These are phyloP conservation scores for Brachionichthys hirsutus DNA, from an alignment of 2,113 vertebrate genomes.

Conservation along the genomic window DNA sequence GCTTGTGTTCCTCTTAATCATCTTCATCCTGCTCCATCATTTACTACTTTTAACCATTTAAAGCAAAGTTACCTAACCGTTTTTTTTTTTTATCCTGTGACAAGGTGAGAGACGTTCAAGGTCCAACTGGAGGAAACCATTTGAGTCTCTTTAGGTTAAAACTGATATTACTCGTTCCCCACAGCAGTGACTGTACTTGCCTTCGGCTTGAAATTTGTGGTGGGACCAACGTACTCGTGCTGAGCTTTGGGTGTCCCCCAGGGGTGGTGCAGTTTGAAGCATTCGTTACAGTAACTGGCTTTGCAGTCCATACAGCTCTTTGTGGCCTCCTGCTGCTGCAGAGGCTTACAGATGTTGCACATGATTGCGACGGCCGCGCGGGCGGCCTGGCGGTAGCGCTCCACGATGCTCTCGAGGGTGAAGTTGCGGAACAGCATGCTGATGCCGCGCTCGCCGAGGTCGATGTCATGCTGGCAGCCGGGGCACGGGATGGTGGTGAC, in stretches of 20 bases:
- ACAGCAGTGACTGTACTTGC: conserved; percentile 60
- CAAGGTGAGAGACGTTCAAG: conserved; percentile 4
- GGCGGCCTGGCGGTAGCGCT: conserved; percentile 93
- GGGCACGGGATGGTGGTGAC: conserved; percentile 90
- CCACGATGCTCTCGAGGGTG: conserved; percentile 95
- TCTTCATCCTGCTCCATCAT: not conserved
- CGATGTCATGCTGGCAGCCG: conserved; percentile 90
- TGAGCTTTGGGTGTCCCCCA: conserved; percentile 95
- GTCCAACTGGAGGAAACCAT: too few relatives aligned
- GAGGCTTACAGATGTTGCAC: conserved; percentile 95
- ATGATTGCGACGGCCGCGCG: conserved; percentile 91
- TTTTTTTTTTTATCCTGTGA: too few relatives aligned
- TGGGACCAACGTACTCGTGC: conserved; percentile 95
- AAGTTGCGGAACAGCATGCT: conserved; percentile 95
- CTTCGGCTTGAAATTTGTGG: conserved; percentile 95
- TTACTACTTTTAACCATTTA: not conserved
- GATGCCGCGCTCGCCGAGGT: conserved; percentile 95
- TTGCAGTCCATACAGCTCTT: conserved; percentile 99
- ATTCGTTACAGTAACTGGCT: conserved; percentile 96
- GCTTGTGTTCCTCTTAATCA: not conserved
- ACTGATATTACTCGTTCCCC: too few relatives aligned
- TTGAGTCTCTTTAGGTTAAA: too few relatives aligned
- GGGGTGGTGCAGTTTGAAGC: conserved; percentile 95
- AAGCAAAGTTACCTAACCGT: not conserved
- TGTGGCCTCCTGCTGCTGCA: conserved; percentile 88